Percentiles rank a stretch among this genome's conserved stretches.
Evolutionary conservation across 2,888 invertebrate species (phyloP).

Genomic region (Crocallis elinguaria): DNA sequence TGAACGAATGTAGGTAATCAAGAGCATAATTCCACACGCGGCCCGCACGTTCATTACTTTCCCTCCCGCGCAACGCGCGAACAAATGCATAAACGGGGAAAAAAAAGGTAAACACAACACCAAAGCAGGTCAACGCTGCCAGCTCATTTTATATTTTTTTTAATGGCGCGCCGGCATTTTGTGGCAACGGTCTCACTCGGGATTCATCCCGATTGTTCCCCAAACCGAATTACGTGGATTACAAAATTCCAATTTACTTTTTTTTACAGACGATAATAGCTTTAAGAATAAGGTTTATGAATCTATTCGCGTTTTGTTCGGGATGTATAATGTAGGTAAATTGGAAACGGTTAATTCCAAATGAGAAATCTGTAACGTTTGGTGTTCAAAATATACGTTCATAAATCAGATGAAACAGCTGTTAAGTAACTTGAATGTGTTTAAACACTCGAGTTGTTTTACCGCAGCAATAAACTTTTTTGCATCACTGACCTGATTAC

Average conservation of each 20-base stretch:
- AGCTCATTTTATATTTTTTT: slow-evolving; percentile 59
- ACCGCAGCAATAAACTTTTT: slow-evolving; percentile 32
- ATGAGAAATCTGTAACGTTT: slow-evolving; percentile 2
- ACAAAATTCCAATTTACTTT: slow-evolving; percentile 27
- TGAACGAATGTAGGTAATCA: slow-evolving; percentile 12
- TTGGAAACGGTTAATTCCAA: slow-evolving; percentile 3
- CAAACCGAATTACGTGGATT: slow-evolving; percentile 59
- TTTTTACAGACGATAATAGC: slow-evolving; percentile 15
- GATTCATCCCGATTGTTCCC: slow-evolving; percentile 43
- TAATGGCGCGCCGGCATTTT: slow-evolving; percentile 51
- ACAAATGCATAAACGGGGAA: slow-evolving; percentile 35
- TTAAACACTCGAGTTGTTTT: slow-evolving; percentile 20
- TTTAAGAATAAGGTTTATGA: slow-evolving; percentile 18
- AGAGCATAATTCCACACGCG: slow-evolving; percentile 22
- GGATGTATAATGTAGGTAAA: slow-evolving; percentile 5
- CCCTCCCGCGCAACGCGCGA: slow-evolving; percentile 17
- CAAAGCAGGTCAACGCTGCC: slow-evolving; percentile 56
- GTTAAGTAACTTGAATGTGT: slow-evolving; percentile 24
- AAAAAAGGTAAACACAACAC: slow-evolving; percentile 54
- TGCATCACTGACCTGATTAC: slow-evolving; percentile 36
- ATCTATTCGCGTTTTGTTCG: slow-evolving; percentile 5
- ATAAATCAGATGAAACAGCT: slow-evolving; percentile 25
- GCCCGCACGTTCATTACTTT: slow-evolving; percentile 19
- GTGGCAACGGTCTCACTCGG: slow-evolving; percentile 18
- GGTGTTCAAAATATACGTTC: slow-evolving; percentile 10